Conservation (phyloP, 2,888 invertebrate species). For the Napeogenes inachia region DNA sequence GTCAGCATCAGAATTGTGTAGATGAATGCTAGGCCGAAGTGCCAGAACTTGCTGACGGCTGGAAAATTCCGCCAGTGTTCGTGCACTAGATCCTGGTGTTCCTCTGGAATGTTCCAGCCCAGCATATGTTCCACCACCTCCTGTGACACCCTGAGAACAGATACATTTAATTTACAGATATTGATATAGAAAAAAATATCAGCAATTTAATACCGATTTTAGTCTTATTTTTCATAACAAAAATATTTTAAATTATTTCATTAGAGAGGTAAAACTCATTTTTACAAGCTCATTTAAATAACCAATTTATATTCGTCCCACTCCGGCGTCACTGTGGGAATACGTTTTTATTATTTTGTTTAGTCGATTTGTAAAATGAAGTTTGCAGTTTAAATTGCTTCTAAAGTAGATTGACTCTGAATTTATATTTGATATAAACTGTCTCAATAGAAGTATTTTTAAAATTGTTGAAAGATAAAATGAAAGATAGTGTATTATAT, state of each 20-base stretch:
- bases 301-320: constrained; percentile 32
- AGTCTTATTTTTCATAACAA: constrained; percentile 11
- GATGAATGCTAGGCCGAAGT: constrained; percentile 80
- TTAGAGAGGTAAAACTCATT: neutral
- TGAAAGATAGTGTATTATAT: neutral
- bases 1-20: constrained; percentile 80
- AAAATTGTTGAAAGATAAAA: neutral
- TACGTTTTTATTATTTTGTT: constrained; percentile 23
- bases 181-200: too few relatives aligned
- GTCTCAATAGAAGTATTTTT: neutral
- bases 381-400: constrained; percentile 14
- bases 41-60: constrained; percentile 81
- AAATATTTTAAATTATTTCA: constrained; percentile 7
- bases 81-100: constrained; percentile 80
- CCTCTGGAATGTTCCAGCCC: constrained; percentile 83
- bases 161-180: constrained; percentile 1
- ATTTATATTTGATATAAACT: neutral
- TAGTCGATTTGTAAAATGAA: constrained; percentile 22
- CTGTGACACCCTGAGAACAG: constrained; percentile 55
- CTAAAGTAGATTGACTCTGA: neutral
- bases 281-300: constrained; percentile 27
- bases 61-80: constrained; percentile 83
- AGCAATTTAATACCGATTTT: constrained; percentile 5
- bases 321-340: constrained; percentile 24
- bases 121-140: constrained; percentile 73